Evolutionary conservation across 2,888 invertebrate genomes (phyloP).

Genomic region (Meiosimyza decipiens): DNA sequence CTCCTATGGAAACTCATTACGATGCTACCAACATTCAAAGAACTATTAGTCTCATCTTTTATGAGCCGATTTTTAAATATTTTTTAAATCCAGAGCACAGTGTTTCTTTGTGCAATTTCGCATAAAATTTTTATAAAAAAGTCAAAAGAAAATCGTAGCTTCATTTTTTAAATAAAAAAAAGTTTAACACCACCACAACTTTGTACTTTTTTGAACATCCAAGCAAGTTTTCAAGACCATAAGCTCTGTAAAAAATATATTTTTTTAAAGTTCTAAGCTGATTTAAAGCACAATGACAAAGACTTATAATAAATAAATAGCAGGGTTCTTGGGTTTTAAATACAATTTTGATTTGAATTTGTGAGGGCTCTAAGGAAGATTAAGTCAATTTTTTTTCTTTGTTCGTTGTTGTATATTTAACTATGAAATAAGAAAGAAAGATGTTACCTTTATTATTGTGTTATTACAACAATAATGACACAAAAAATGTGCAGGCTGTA

Average conservation of each 20-base stretch:
- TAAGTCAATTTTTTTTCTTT: not conserved
- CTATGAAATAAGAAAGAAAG: slow-evolving; percentile 13
- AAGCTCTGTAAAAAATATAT: not conserved
- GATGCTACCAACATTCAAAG: no score
- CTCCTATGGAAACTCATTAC: no score
- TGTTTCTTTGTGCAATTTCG: no score
- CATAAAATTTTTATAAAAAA: no score
- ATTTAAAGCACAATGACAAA: slow-evolving; percentile 17
- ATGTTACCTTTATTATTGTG: slow-evolving; percentile 34
- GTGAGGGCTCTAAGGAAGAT: not conserved
- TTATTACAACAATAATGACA: slow-evolving; percentile 34
- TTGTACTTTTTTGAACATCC: no score
- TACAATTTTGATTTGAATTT: slow-evolving; percentile 36
- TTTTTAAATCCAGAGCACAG: no score
- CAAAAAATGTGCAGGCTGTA: slow-evolving; percentile 20
- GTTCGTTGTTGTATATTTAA: not conserved
- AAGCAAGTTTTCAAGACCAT: no score
- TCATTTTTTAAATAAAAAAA: no score
- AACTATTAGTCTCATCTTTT: no score
- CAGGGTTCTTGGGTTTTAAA: slow-evolving; percentile 7
- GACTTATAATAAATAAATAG: slow-evolving; percentile 21
- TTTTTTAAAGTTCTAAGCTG: slow-evolving; percentile 20
- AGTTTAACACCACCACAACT: no score
- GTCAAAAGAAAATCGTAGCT: no score
- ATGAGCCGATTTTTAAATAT: no score